A percentile compares a stretch with the other conserved stretches of the same genome.
Evolutionary conservation across 1,140 invertebrate species (phyloP).

Genomic region (honey bee (Apis mellifera)): DNA sequence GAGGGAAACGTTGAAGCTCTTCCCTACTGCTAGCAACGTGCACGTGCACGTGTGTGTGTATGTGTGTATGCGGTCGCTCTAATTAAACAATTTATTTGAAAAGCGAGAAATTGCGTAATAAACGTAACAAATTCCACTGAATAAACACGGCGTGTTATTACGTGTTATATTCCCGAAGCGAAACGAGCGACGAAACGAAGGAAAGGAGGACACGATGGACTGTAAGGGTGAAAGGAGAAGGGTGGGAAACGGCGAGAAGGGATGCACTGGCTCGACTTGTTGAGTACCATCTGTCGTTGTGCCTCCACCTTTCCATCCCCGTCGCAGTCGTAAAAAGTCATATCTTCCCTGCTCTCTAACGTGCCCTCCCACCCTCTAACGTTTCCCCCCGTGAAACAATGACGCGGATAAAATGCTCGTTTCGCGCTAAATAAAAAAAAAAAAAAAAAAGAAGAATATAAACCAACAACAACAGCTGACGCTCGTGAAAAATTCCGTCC

Average conservation of each 20-base stretch:
- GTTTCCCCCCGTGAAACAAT: conserved; percentile 20
- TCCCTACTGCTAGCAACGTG: background rate
- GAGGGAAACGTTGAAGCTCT: background rate
- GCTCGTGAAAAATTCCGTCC: background rate
- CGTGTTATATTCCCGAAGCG: conserved; percentile 15
- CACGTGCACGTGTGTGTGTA: too few species aligned
- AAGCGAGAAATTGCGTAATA: conserved; percentile 37
- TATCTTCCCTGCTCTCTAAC: conserved; percentile 45
- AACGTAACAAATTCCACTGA: conserved; percentile 50
- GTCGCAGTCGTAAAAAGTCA: conserved; percentile 56
- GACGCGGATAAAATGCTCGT: conserved; percentile 53
- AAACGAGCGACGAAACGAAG: conserved; percentile 7
- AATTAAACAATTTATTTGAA: conserved; percentile 42
- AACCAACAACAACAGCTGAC: conserved; percentile 30
- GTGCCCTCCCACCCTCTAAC: conserved; percentile 29
- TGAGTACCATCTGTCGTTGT: conserved; percentile 66
- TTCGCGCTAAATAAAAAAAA: background rate
- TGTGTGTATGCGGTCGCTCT: background rate
- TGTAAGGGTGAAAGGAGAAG: background rate
- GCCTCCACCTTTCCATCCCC: conserved; percentile 39
- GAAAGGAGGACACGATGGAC: background rate
- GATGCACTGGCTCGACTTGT: conserved; percentile 57
- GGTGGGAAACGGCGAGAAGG: background rate
- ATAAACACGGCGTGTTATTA: conserved; percentile 40
- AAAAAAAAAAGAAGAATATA: conserved; percentile 17